These are phyloP conservation scores for Casuarius casuarius DNA, from an alignment of 2,113 vertebrate genomes.

Conservation along the genomic window DNA sequence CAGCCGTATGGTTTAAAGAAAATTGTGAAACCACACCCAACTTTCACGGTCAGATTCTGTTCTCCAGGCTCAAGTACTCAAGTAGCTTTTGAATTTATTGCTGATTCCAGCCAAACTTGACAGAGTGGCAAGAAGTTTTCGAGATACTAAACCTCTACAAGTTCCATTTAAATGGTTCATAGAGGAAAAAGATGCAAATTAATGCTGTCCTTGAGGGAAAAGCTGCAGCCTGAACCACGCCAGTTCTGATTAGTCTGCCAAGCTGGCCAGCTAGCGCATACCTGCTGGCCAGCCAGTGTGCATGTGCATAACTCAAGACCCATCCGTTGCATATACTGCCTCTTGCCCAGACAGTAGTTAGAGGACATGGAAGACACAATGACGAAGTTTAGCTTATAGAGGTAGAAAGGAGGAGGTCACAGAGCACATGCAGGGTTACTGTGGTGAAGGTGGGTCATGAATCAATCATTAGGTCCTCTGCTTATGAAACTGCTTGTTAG, in stretches of 20 bases:
- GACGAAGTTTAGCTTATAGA: not conserved
- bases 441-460: not conserved
- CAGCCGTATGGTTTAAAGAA: not conserved
- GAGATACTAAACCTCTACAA: not conserved
- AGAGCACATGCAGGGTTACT: not conserved
- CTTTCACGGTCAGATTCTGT: not conserved
- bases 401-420: not conserved
- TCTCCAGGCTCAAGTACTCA: not conserved
- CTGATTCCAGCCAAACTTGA: not conserved
- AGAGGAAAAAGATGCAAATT: not conserved
- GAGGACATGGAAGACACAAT: not conserved
- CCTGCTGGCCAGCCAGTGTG: not conserved
- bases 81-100: not conserved
- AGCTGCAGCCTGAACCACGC: not conserved
- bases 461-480: rapidly evolving
- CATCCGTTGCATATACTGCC: rapidly evolving
- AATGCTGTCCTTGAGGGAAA: not conserved
- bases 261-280: not conserved
- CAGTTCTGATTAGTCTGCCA: not conserved
- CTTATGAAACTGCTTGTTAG: not conserved
- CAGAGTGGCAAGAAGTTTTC: not conserved
- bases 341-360: rapidly evolving
- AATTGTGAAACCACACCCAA: not conserved
- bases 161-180: not conserved
- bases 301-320: not conserved